phyloP scores from a whole-genome alignment of 2,888 invertebrate species.

The Ormyrus nitidulus region DNA sequence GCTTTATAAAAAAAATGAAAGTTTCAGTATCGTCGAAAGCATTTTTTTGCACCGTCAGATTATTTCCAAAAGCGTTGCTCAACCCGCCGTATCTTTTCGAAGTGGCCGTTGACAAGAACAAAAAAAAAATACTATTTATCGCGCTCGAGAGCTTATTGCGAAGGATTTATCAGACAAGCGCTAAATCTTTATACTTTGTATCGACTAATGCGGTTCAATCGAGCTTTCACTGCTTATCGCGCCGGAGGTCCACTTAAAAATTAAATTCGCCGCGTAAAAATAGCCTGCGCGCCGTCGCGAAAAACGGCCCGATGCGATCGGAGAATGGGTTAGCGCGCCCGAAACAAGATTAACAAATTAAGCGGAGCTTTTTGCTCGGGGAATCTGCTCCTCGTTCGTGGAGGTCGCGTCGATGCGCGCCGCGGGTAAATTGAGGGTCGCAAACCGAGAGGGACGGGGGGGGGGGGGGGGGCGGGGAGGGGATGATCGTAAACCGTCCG shows the following conservation, averaged over 20 bases:
- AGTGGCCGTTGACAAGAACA: background rate
- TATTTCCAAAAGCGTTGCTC: background rate
- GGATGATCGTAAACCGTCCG: slow-evolving; percentile 35
- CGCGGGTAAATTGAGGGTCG: background rate
- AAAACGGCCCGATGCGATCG: background rate
- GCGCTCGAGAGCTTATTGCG: too few species aligned
- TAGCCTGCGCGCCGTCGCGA: background rate
- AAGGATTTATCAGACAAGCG: too few species aligned
- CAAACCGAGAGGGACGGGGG: background rate
- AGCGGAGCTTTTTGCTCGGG: background rate
- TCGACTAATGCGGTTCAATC: background rate
- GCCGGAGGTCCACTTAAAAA: background rate
- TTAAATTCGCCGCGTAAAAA: slow-evolving; percentile 21
- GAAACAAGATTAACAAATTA: slow-evolving; percentile 3
- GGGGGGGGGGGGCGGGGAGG: too few species aligned
- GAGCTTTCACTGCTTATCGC: background rate
- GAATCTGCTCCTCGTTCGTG: background rate
- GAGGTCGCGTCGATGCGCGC: slow-evolving; percentile 14
- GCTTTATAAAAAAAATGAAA: too few species aligned
- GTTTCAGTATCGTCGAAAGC: too few species aligned
- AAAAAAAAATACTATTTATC: slow-evolving; percentile 8
- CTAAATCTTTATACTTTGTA: background rate
- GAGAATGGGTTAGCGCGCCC: background rate
- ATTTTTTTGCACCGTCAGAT: too few species aligned
- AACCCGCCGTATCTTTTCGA: background rate